Evolutionary conservation across 2,113 vertebrate species (phyloP).

Genomic region (Aldabrachelys gigantea): DNA sequence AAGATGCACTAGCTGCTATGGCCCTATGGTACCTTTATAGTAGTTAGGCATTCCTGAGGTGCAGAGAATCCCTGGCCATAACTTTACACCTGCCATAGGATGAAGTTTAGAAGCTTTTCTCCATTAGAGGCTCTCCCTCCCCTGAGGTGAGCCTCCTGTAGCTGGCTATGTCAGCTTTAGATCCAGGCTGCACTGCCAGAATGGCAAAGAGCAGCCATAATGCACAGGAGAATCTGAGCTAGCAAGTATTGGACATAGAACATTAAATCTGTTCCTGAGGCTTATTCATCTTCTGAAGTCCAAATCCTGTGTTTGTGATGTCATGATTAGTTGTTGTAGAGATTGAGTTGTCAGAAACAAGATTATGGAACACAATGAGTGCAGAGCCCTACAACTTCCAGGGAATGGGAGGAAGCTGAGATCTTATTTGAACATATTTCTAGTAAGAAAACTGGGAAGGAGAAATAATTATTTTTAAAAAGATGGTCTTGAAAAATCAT

Average conservation of each 20-base stretch:
- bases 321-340: not conserved
- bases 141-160: not conserved
- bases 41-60: not conserved
- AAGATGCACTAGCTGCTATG: not conserved
- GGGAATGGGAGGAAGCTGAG: not conserved
- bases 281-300: not conserved
- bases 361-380: not conserved
- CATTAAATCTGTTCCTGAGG: not conserved
- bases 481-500: not conserved
- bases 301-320: not conserved
- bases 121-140: not conserved
- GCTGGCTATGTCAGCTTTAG: not conserved
- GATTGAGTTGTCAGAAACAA: not conserved
- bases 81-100: not conserved
- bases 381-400: not conserved
- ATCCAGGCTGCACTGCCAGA: not conserved
- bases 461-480: not conserved
- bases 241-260: not conserved
- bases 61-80: not conserved
- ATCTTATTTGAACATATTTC: too few relatives aligned
- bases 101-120: not conserved
- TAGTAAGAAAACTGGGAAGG: not conserved
- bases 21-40: not conserved
- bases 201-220: not conserved
- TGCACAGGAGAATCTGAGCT: not conserved